Evolutionary conservation across 2,888 invertebrate genomes (phyloP), one percentile per base, ranked within the genome.

Genomic region (Meganola albula): DNA sequence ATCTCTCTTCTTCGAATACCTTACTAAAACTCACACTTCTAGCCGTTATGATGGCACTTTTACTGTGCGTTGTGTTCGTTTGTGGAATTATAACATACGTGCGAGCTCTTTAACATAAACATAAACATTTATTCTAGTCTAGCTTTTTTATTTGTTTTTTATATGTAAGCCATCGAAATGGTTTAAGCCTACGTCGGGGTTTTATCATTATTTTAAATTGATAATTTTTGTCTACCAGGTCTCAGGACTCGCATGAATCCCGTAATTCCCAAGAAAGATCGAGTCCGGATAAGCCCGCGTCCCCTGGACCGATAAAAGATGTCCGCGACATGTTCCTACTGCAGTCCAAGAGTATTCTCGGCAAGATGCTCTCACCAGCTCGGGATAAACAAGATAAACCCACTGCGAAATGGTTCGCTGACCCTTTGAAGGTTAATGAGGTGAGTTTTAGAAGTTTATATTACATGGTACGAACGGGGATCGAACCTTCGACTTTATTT

Each of bases 321-420:
- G 90, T 93, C 2, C 40, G 54, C 1, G 45, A 48, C 3, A 25
- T 52, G 34, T 34, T 59, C 24, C 38, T 91, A 56, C 88, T 89
- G 7, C 89, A 92, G 48, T 92, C 93, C 4, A 92, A 93, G 73
- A 90, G 88, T 63, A 86, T 93, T 53, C 74, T 93, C 44, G 93
- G 90, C 28, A 93, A 93, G 78, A 92, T 93, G 55, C 80, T 93
- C 14, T 93, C 94, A 0, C 94, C 94, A 0, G 88, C 90, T 1
- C 90, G 89, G 68, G 93, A 93, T 49, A 33, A 37, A 7, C 20
- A 20, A n/a, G 61, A 58, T 26, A 38, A 44, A 7, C 66, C 75
- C 8, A 65, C 61, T 1, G 64, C 80, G 22, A 72, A 71, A 47
- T 78, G 79, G 78, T 78, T 77, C 46, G 58, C 64, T 0, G 74